Percentiles rank a stretch among this genome's conserved stretches.
These are phyloP conservation scores for Macrotus californicus DNA, from an alignment of 2,113 vertebrate species.

Conservation along the genomic window DNA sequence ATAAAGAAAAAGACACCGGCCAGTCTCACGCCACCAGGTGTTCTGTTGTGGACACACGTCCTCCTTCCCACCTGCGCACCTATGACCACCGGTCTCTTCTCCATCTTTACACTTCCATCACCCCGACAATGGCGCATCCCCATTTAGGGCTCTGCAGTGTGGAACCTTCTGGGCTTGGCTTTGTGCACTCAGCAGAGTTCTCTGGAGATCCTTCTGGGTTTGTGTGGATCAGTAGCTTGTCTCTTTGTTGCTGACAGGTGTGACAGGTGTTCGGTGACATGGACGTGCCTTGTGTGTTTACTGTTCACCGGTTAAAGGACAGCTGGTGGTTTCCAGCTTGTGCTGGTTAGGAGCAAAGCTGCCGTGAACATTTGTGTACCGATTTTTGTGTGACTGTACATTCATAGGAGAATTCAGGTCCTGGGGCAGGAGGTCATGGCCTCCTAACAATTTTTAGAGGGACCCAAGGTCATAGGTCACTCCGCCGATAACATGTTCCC, in stretches of 20 bases:
- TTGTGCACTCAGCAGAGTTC: background rate
- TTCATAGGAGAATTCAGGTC: background rate
- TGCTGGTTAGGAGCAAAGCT: background rate
- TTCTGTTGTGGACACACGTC: too few relatives aligned
- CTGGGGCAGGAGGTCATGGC: background rate
- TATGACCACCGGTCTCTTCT: rapidly evolving
- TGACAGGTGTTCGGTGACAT: background rate
- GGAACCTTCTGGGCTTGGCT: background rate
- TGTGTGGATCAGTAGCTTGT: rapidly evolving
- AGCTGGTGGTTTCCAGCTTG: background rate
- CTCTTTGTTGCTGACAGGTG: background rate
- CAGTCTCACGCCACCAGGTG: too few relatives aligned
- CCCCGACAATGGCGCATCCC: background rate
- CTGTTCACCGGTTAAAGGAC: background rate
- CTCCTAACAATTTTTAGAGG: background rate
- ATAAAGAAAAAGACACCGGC: too few relatives aligned
- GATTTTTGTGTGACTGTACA: background rate
- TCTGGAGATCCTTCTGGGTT: too few relatives aligned
- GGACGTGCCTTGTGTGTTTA: rapidly evolving
- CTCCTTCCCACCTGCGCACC: background rate
- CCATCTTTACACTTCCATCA: background rate
- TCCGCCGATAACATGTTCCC: background rate
- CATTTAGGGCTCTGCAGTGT: rapidly evolving
- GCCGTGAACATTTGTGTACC: background rate
- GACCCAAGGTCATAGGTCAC: background rate